Evolutionary conservation across 2,113 vertebrate species (phyloP), one percentile per base, ranked within the genome.

Genomic region (Myotis davidii): DNA sequence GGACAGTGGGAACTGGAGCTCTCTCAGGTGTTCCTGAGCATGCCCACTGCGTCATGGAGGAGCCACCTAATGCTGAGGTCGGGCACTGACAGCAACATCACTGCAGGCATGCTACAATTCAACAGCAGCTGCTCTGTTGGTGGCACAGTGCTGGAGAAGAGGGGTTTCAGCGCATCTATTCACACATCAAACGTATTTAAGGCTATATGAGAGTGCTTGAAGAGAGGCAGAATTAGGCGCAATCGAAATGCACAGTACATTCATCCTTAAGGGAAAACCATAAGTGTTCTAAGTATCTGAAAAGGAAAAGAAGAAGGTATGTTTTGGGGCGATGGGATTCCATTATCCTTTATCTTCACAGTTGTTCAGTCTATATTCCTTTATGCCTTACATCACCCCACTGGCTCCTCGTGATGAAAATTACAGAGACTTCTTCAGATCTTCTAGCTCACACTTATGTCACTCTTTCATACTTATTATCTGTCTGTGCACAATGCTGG

Each of bases 181-280:
- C 72, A 96, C 82, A 92, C 27, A 77, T 45, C 64, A 56, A 65
- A 88, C 82, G 1, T 85, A 94, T 88, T 69, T 93, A 72, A 48
- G 73, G 96, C 11, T 73, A 18, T 5, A 73, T 88, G 95, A n/a
- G 90, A 88, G 90, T 94, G 65, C 95, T 70, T 45, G 61, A 50
- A 92, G 94, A 95, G 48, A 74, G 87, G 78, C 52, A 88, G 69
- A 86, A 91, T 88, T 90, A 92, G 78, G 89, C 77, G 39, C 45
- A 83, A 32, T 21, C 59, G 50, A 65, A 95, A 89, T 0, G 23
- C 70, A 54, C 2, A 59, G 16, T 8, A 70, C 45, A 59, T 20
- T 73, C 39, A 72, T 81, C 85, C 85, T 89, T 90, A 72, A 74
- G 73, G 64, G 73, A 92, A 95, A 92, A 86, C 10, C 18, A 23